A percentile compares a stretch with the other conserved stretches of the same genome.
phyloP scores from a whole-genome alignment of 2,888 invertebrate species.

The Chamaedrilus cognettii region DNA sequence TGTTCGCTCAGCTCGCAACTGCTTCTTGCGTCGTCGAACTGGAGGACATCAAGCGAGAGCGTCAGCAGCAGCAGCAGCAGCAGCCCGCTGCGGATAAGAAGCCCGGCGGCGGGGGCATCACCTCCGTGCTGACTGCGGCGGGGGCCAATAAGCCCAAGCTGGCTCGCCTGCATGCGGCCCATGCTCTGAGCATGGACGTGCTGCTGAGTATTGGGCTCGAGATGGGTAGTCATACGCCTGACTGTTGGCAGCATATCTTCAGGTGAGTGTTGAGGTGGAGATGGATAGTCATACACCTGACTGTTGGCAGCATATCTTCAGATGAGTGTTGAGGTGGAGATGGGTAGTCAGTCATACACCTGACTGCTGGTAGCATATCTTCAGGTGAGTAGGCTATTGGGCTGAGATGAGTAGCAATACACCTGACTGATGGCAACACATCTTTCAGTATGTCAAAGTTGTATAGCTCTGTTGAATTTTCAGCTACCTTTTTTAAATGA shows the following conservation, averaged over 20 bases:
- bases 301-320: constrained; percentile 95
- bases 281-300: constrained; percentile 89
- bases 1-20: constrained; percentile 81
- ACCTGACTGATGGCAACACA: constrained; percentile 93
- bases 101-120: constrained; percentile 3
- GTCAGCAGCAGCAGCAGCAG: constrained; percentile 18
- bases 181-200: constrained; percentile 90
- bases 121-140: constrained; percentile 14
- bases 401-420: constrained; percentile 89
- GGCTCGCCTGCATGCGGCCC: constrained; percentile 76
- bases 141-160: constrained; percentile 43
- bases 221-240: constrained; percentile 86
- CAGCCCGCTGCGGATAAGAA: constrained; percentile 13
- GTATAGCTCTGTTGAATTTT: no score
- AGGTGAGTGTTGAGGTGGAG: constrained; percentile 63
- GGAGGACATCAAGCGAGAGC: constrained; percentile 31
- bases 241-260: constrained; percentile 96
- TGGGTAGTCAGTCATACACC: constrained; percentile 87
- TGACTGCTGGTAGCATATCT: constrained; percentile 95
- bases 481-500: no score
- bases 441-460: constrained; percentile 71
- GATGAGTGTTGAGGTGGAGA: not conserved
- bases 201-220: constrained; percentile 85
- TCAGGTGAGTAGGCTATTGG: constrained; percentile 61
- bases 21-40: constrained; percentile 71